These are phyloP conservation scores for Mycetomoellerius zeteki DNA, from an alignment of 1,140 invertebrate species.

Conservation along the genomic window DNA sequence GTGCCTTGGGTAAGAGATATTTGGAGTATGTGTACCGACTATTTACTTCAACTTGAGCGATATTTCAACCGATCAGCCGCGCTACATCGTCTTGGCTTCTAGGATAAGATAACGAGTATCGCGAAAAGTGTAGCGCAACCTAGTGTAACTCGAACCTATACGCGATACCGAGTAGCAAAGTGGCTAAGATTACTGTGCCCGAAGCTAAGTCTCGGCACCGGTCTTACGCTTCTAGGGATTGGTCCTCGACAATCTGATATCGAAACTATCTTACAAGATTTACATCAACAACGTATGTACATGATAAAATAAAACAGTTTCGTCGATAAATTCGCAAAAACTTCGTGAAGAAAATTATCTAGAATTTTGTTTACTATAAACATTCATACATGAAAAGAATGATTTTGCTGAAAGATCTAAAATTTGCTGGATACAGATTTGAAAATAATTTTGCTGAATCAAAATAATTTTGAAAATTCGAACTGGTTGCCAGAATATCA, in stretches of 20 bases:
- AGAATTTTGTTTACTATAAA: background rate
- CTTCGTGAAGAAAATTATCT: background rate
- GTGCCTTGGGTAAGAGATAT: background rate
- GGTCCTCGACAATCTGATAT: slow-evolving; percentile 32
- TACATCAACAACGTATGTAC: slow-evolving; percentile 23
- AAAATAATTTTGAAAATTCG: no score
- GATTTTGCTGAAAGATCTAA: no score
- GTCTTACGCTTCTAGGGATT: slow-evolving; percentile 43
- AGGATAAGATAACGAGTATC: slow-evolving; percentile 50
- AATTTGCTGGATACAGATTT: no score
- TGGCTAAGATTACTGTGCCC: slow-evolving; percentile 52
- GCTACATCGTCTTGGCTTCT: slow-evolving; percentile 23
- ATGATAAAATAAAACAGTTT: background rate
- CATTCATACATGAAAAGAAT: no score
- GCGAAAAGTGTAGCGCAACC: slow-evolving; percentile 46
- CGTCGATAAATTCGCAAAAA: background rate
- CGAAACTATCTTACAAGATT: slow-evolving; percentile 19
- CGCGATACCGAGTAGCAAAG: slow-evolving; percentile 53
- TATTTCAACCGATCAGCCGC: slow-evolving; percentile 52
- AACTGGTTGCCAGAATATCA: no score
- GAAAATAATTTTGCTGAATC: no score
- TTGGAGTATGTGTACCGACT: background rate
- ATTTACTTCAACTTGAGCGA: slow-evolving; percentile 29
- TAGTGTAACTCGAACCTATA: slow-evolving; percentile 48
- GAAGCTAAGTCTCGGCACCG: slow-evolving; percentile 42